Evolutionary conservation across 2,797 vertebrate species (phyloP), one percentile per base, ranked within the genome.

Genomic region (Enteromius radiatus): DNA sequence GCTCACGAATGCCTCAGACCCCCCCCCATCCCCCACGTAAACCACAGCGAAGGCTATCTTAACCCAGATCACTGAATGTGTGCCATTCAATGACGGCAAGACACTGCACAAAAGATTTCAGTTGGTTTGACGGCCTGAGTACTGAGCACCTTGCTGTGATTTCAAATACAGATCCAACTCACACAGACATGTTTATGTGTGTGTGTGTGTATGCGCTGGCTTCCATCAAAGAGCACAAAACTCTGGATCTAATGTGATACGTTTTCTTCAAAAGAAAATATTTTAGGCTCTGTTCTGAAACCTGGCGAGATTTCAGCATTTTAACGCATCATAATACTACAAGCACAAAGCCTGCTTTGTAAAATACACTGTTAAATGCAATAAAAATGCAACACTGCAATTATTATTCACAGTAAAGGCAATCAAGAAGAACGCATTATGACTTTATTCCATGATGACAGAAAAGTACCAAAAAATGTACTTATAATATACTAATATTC

Each of bases 51-150:
- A 64, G 64, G 70, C 43, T 28, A 76, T 75, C 71, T 76, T 65
- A 75, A 28, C 71, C 70, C 45, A 54, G 71, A 82, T 82, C 80
- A 76, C 33, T 81, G n/a, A 75, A 75, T 67, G 80, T 14, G 80
- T 33, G 70, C 33, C 33, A 54, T 73, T 80, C 26, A 33, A 36
- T 8, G 43, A 64, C 3, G 7, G 69, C n/a, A 49, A 70, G 68
- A 73, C 15, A 0, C 41, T 26, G 54, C 52, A 59, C 67, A 59
- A 80, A 70, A 78, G 63, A 78, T 45, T 38, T 43, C 23, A 4
- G 49, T 41, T 61, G 43, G 47, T 61, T 59, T 59, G 26, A 31
- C 3, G 19, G 19, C 21, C 52, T 45, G 31, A 21, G 10, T 36
- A 17, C 8, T 43, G 36, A 4, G 17, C 23, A 71, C 54, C 38